Conservation (phyloP, 2,888 invertebrate species). For the Masnerella sp. region DNA sequence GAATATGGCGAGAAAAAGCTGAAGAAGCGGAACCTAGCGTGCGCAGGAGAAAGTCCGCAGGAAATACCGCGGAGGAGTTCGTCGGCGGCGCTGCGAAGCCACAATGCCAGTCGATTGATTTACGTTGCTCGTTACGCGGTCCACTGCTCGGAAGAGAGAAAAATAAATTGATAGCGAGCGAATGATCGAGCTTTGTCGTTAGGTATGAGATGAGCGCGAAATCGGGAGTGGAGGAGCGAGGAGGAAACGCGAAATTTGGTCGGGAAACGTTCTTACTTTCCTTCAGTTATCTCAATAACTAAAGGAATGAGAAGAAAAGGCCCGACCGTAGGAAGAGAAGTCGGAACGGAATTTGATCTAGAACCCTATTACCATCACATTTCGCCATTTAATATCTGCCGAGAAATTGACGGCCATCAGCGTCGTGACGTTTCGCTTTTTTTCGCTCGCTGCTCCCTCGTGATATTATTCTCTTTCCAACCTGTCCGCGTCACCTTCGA, state of each 20-base stretch:
- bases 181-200: constrained; percentile 57
- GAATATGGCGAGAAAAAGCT: constrained; percentile 16
- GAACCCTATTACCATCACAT: constrained; percentile 42
- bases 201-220: constrained; percentile 45
- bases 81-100: constrained; percentile 68
- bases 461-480: constrained; percentile 50
- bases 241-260: constrained; percentile 42
- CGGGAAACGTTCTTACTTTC: constrained; percentile 18
- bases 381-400: constrained; percentile 45
- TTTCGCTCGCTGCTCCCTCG: constrained; percentile 20
- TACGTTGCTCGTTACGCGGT: constrained; percentile 78
- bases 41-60: constrained; percentile 43
- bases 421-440: constrained; percentile 39
- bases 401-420: constrained; percentile 36
- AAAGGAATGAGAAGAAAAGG: constrained; percentile 13
- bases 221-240: constrained; percentile 35
- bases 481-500: constrained; percentile 66
- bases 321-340: not conserved
- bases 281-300: constrained; percentile 36
- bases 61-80: constrained; percentile 53
- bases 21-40: constrained; percentile 43
- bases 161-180: constrained; percentile 66
- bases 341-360: constrained; percentile 28
- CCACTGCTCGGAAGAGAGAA: constrained; percentile 71
- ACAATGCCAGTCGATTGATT: constrained; percentile 77